Evolutionary conservation across 2,888 invertebrate species (phyloP).

Genomic region (Choreutis nemorana): DNA sequence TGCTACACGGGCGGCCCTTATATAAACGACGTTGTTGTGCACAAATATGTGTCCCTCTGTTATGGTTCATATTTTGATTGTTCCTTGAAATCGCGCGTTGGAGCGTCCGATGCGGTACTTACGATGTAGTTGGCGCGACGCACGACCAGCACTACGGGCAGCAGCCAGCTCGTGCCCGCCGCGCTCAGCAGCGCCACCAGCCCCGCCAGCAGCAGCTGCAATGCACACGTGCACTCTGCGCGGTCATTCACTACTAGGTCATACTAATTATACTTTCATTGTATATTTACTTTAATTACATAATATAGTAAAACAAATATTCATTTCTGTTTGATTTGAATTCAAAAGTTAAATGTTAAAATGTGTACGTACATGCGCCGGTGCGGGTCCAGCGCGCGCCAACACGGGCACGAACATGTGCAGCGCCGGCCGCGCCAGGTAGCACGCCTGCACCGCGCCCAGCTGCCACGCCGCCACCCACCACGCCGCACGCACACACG

Average conservation of each 20-base stretch:
- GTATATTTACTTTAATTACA: no score
- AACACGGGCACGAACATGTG: constrained; percentile 82
- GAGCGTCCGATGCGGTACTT: no score
- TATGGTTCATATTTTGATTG: no score
- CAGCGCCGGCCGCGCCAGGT: constrained; percentile 73
- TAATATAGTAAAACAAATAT: no score
- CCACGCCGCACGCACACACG: no score
- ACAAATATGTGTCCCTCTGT: no score
- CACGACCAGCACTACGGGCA: constrained; percentile 30
- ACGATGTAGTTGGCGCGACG: constrained; percentile 19
- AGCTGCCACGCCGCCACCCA: constrained; percentile 25
- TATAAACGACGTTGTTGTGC: no score
- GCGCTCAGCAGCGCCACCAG: constrained; percentile 42
- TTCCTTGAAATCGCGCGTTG: no score
- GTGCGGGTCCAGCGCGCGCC: constrained; percentile 78
- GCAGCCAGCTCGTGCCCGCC: constrained; percentile 36
- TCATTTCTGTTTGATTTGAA: no score
- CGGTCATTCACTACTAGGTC: no score
- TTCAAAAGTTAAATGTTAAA: constrained; percentile 1
- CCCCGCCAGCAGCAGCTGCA: constrained; percentile 27
- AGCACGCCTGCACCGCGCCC: constrained; percentile 74
- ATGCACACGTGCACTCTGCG: constrained; percentile 1
- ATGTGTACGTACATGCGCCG: constrained; percentile 69
- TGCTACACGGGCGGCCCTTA: no score
- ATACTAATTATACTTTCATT: no score